These are phyloP conservation scores for Arizona elegans DNA, from an alignment of 2,113 vertebrate species.

Conservation along the genomic window DNA sequence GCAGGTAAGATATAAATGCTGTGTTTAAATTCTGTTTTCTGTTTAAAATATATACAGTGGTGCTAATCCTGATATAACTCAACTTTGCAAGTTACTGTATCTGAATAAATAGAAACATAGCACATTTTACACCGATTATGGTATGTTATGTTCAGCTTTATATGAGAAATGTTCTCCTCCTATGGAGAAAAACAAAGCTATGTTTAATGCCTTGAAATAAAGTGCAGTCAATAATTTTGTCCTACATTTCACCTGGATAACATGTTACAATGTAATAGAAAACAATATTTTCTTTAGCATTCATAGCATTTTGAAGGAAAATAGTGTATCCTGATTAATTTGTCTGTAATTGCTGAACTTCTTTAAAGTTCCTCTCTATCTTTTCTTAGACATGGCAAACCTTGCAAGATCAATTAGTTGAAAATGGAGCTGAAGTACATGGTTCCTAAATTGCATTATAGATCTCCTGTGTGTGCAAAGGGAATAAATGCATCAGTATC, in stretches of 20 bases:
- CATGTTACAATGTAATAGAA: background rate
- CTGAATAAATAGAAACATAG: background rate
- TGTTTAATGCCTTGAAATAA: slow-evolving; percentile 51
- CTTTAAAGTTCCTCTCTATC: slow-evolving; percentile 31
- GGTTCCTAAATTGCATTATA: slow-evolving; percentile 55
- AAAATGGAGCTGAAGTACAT: slow-evolving; percentile 41
- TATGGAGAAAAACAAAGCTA: slow-evolving; percentile 3
- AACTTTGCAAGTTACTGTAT: slow-evolving; percentile 19
- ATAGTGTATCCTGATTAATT: slow-evolving; percentile 48
- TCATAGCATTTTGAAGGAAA: slow-evolving; percentile 36
- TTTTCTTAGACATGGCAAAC: slow-evolving; percentile 48
- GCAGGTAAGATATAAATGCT: slow-evolving; percentile 67
- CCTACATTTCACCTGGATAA: slow-evolving; percentile 25
- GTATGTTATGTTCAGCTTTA: background rate
- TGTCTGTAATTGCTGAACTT: slow-evolving; percentile 48
- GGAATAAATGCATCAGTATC: slow-evolving; percentile 50
- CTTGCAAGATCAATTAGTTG: slow-evolving; percentile 52
- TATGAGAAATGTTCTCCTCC: slow-evolving; percentile 44
- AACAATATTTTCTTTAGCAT: background rate
- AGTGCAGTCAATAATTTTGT: slow-evolving; percentile 16
- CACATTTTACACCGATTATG: slow-evolving; percentile 13
- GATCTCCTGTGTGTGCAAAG: slow-evolving; percentile 47
- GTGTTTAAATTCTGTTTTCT: slow-evolving; percentile 70
- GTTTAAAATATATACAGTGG: slow-evolving; percentile 44
- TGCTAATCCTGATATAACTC: slow-evolving; percentile 16